Evolutionary conservation across 2,888 invertebrate genomes (phyloP).

Genomic region (Sphaerolaimus hirsutus): DNA sequence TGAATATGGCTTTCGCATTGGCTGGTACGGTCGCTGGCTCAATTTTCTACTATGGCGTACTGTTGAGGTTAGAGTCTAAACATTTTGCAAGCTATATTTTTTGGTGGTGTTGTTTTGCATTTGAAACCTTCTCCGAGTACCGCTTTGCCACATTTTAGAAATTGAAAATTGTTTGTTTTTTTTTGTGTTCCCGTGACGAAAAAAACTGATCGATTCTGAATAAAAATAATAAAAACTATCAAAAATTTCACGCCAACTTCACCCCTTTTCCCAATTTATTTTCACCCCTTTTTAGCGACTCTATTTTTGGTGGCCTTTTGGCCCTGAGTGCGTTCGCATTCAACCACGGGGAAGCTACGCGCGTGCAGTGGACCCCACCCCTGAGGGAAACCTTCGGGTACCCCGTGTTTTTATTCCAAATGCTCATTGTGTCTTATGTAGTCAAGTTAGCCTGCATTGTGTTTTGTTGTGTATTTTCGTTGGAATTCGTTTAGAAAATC

Average conservation of each 20-base stretch:
- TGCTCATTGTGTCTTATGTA: constrained; percentile 40
- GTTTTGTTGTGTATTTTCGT: no score
- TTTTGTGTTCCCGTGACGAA: no score
- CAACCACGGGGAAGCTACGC: constrained; percentile 54
- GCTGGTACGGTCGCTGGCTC: constrained; percentile 46
- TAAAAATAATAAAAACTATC: no score
- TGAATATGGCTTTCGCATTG: constrained; percentile 48
- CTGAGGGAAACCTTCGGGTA: constrained; percentile 61
- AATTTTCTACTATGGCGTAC: constrained; percentile 38
- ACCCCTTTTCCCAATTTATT: constrained; percentile 40
- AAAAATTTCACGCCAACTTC: neutral
- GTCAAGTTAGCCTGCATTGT: constrained; percentile 21
- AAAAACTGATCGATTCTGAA: no score
- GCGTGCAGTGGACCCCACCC: constrained; percentile 64
- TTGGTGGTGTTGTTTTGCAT: constrained; percentile 22
- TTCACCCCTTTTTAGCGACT: constrained; percentile 34
- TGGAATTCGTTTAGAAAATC: no score
- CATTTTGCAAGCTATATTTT: constrained; percentile 2
- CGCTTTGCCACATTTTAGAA: no score
- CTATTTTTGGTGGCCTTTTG: constrained; percentile 46
- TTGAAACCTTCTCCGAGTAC: constrained; percentile 19
- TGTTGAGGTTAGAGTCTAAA: constrained; percentile 15
- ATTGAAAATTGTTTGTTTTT: no score
- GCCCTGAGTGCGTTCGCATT: constrained; percentile 48
- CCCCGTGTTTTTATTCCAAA: constrained; percentile 50